Conservation (phyloP, 2,113 vertebrate species). For the Aldabrachelys gigantea region DNA sequence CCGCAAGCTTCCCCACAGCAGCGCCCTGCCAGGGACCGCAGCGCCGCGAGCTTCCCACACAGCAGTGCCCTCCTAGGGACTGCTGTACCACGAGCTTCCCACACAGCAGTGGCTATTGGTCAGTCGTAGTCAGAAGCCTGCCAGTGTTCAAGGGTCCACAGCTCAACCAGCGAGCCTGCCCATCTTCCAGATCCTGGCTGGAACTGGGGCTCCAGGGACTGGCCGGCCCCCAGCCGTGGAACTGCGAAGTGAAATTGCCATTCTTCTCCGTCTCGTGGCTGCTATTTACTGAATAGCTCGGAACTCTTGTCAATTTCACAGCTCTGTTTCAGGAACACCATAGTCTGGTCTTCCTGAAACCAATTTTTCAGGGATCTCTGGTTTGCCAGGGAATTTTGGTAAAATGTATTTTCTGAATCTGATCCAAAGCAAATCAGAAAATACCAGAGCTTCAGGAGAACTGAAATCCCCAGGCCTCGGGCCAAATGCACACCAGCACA, state of each 20-base stretch:
- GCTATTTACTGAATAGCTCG: not conserved
- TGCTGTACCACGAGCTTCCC: not conserved
- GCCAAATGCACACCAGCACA: not conserved
- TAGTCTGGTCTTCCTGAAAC: not conserved
- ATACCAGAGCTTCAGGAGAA: not conserved
- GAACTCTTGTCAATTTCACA: not conserved
- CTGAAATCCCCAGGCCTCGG: not conserved
- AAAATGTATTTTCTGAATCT: not conserved
- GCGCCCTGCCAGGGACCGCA: too few relatives aligned
- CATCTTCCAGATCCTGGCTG: not conserved
- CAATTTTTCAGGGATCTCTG: not conserved
- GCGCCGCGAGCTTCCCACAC: not conserved
- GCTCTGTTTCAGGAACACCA: not conserved
- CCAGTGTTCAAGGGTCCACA: too few relatives aligned
- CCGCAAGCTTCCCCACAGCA: not conserved
- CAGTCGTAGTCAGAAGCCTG: too few relatives aligned
- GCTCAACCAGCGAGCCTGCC: not conserved
- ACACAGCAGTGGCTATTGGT: not conserved
- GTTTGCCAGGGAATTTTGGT: not conserved
- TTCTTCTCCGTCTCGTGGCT: not conserved
- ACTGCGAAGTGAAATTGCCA: not conserved
- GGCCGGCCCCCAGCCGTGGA: not conserved
- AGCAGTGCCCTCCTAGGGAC: not conserved
- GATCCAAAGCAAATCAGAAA: not conserved
- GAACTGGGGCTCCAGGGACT: not conserved